phyloP scores from a whole-genome alignment of 2,797 vertebrate genomes.

The Australoheros facetus region DNA sequence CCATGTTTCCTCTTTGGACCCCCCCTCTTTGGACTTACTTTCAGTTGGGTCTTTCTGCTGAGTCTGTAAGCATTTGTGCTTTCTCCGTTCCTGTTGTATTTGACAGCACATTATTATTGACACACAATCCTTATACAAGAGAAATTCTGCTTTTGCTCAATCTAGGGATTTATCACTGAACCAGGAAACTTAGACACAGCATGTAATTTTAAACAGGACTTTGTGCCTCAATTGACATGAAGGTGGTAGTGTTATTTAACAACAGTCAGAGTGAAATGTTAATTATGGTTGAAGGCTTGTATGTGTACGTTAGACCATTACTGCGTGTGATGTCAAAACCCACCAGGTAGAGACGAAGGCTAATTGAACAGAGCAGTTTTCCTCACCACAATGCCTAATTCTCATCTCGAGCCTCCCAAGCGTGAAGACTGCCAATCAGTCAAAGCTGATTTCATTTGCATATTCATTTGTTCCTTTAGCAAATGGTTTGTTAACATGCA shows the following conservation, averaged over 20 bases:
- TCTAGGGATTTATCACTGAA: neutral
- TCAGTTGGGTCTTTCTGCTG: neutral
- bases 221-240: conserved; percentile 1
- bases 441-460: conserved; percentile 61
- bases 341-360: conserved; percentile 51
- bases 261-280: conserved; percentile 11
- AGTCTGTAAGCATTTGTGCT: neutral
- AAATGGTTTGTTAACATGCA: conserved; percentile 68
- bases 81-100: neutral
- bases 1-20: no score
- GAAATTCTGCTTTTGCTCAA: neutral
- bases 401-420: conserved; percentile 56
- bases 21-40: no score
- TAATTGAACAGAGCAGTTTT: conserved; percentile 62
- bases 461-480: conserved; percentile 62
- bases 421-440: conserved; percentile 62
- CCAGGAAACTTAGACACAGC: conserved; percentile 7
- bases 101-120: neutral
- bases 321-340: conserved; percentile 42
- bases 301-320: conserved; percentile 25
- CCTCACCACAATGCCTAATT: conserved; percentile 37
- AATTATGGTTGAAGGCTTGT: conserved; percentile 33
- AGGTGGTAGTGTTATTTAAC: conserved; percentile 10
- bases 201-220: neutral
- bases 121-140: neutral